Evolutionary conservation across 2,888 invertebrate genomes (phyloP).

Genomic region (Pegoplata infirma): DNA sequence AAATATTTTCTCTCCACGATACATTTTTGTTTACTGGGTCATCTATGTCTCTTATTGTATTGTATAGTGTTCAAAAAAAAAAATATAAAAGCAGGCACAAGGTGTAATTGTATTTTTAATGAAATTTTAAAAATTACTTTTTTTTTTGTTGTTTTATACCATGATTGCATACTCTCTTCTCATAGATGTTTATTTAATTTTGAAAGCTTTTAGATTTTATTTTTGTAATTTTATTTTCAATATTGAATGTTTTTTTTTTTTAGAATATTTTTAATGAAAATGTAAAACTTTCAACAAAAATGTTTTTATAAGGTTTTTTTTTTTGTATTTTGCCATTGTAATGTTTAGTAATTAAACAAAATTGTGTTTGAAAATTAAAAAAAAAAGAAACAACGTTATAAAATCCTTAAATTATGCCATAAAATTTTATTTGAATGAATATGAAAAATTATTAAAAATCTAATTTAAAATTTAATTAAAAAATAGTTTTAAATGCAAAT

Average conservation of each 20-base stretch:
- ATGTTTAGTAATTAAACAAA: neutral
- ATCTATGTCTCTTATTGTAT: slow-evolving; percentile 20
- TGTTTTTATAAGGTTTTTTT: neutral
- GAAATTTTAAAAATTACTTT: slow-evolving; percentile 60
- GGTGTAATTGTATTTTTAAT: slow-evolving; percentile 63
- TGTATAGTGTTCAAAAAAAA: slow-evolving; percentile 35
- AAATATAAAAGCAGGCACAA: too few species aligned
- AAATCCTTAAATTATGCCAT: neutral
- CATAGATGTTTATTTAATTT: slow-evolving; percentile 31
- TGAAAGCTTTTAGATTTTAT: slow-evolving; percentile 38
- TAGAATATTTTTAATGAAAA: slow-evolving; percentile 45
- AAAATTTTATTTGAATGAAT: neutral
- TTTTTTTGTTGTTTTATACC: slow-evolving; percentile 30
- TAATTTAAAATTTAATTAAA: slow-evolving; percentile 33
- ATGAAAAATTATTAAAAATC: slow-evolving; percentile 1
- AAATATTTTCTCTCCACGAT: too few species aligned
- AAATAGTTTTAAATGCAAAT: slow-evolving; percentile 42
- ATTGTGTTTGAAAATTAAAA: neutral
- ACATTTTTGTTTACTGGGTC: slow-evolving; percentile 38
- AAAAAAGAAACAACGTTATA: neutral
- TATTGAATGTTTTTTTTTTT: slow-evolving; percentile 32
- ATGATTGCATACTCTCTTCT: slow-evolving; percentile 38
- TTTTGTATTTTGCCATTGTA: too few species aligned
- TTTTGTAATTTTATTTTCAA: slow-evolving; percentile 26
- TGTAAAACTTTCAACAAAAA: slow-evolving; percentile 26